Evolutionary conservation across 1,140 invertebrate species (phyloP).

Genomic region (Tetranychus cinnabarinus): DNA sequence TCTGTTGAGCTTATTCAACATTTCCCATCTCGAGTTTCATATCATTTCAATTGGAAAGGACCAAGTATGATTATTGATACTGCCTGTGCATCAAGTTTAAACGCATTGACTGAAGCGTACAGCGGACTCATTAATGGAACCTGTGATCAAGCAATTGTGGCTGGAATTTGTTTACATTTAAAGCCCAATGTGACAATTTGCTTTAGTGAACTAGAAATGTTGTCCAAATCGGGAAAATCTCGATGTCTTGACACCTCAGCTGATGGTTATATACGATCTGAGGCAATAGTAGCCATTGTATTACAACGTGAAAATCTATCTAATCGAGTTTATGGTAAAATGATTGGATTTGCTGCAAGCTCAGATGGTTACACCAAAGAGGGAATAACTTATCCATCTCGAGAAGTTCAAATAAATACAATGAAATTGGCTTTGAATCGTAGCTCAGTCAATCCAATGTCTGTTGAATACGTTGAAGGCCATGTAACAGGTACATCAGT

Average conservation of each 20-base stretch:
- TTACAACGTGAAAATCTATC: background rate
- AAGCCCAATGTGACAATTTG: conserved; percentile 27
- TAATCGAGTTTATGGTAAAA: conserved; percentile 26
- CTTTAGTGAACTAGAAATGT: background rate
- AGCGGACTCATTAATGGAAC: background rate
- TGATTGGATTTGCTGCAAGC: conserved; percentile 58
- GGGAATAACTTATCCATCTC: conserved; percentile 16
- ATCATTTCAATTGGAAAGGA: conserved; percentile 38
- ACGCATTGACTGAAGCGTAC: background rate
- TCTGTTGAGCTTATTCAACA: conserved; percentile 13
- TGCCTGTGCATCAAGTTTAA: background rate
- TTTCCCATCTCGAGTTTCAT: conserved; percentile 18
- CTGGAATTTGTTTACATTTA: conserved; percentile 46
- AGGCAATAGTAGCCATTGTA: background rate
- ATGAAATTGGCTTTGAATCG: conserved; percentile 19
- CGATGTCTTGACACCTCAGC: conserved; percentile 7
- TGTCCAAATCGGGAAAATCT: background rate
- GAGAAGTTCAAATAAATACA: conserved; percentile 16
- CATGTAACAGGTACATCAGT: conserved; percentile 28
- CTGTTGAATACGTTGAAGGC: conserved; percentile 23
- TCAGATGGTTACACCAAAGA: conserved; percentile 56
- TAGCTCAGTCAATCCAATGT: conserved; percentile 17
- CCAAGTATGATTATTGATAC: background rate
- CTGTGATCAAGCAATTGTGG: conserved; percentile 4
- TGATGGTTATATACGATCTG: background rate